phyloP scores from a whole-genome alignment of 2,797 vertebrate genomes.

The Poeciliopsis gracilis region DNA sequence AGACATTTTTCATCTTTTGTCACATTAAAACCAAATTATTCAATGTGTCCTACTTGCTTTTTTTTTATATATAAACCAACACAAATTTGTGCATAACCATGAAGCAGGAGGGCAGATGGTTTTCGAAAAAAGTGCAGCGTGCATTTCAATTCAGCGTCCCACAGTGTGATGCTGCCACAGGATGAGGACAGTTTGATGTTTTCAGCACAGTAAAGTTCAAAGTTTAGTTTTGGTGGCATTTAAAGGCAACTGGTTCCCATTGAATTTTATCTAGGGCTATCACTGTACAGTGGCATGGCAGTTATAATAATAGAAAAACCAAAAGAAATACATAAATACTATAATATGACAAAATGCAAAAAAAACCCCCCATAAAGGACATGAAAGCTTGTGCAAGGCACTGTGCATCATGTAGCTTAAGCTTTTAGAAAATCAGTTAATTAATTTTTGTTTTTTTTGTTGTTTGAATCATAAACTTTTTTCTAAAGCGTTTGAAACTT shows the following conservation, averaged over 20 bases:
- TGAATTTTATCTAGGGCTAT: not conserved
- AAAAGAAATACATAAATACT: not conserved
- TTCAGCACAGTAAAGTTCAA: not conserved
- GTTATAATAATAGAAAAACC: not conserved
- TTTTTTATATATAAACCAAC: not conserved
- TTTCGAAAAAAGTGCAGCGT: not conserved
- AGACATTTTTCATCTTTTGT: not conserved
- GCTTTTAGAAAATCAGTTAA: not conserved
- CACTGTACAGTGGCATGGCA: not conserved
- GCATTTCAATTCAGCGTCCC: not conserved
- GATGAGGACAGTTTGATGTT: not conserved
- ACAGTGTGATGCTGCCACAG: not conserved
- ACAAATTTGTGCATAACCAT: not conserved
- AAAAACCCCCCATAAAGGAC: not conserved
- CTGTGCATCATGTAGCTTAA: not conserved
- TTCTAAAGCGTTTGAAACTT: slow-evolving; percentile 29
- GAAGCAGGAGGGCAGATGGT: not conserved
- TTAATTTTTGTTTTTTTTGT: too few species aligned
- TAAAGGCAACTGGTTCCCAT: not conserved
- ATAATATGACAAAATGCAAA: not conserved
- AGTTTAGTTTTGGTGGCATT: not conserved
- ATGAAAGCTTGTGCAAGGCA: slow-evolving; percentile 1
- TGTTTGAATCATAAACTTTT: slow-evolving; percentile 13
- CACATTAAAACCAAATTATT: not conserved
- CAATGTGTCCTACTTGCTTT: not conserved